Base-by-base conservation (phyloP, 37 sponge, comb jelly and placozoan genomes). In the Chondrilla cf. caribensis region DNA sequence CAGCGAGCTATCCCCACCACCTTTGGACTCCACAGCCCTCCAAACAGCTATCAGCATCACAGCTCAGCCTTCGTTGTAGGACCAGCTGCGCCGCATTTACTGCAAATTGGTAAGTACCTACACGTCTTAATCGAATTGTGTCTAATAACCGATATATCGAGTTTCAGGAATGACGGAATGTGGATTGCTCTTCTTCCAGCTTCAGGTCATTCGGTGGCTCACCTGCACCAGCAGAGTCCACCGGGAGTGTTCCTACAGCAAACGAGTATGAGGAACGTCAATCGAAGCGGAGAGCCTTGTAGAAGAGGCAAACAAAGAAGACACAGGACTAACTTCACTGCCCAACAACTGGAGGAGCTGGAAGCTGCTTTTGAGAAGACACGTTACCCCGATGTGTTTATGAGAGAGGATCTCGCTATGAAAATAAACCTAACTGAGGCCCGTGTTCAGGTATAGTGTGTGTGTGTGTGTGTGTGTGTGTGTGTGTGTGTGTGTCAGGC, bases 401-500 rank as follows among this genome's bases (percentile, higher is more conserved):
- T 91, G 93, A 39, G 96, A 54, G 96, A 95, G 78, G 96, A 95
- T 38, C 82, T 95, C n/a, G 96, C 96, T 4, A 87, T 91, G 92
- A 85, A 87, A 54, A 95, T 95, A 66, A 88, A 62, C 58, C 87
- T 95, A 29, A 95, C 96, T 0, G 96, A 95, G 85, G 96, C 96
- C 15, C 89, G 96, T 84, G 96, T 95, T 7, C 96, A 95, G 90
- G 96, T 95, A 80, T 60, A 87, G n/a, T n/a, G n/a, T n/a, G n/a
- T n/a, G n/a, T n/a, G n/a, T n/a, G 3, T 59, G 2, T 8, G 7
- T 6, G 2, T 3, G 60, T 26, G 2, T 26, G 60, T 26, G 60
- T 6, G 7, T 2, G 22, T 59, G 60, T 59, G 60, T 59, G 25
- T 6, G 7, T 17, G 57, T 54, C 60, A 28, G 22, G 60, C 7